Conservation (phyloP, 2,888 invertebrate genomes). For the Esperia sulphurella region DNA sequence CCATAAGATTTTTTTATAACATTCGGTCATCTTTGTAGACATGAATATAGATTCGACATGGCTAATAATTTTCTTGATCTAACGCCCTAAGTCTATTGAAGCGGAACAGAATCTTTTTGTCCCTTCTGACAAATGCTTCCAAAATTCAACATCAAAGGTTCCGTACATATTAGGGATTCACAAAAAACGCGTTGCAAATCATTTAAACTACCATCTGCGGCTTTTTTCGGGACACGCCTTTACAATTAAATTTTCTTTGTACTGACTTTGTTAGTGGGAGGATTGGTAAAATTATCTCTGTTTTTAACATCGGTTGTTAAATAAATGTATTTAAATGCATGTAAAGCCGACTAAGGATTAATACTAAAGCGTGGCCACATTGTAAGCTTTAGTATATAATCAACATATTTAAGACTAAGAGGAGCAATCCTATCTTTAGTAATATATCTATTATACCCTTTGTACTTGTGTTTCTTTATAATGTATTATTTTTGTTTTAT, state of each 20-base stretch:
- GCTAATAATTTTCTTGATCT: constrained; percentile 7
- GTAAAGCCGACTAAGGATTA: not conserved
- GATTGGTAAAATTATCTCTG: not conserved
- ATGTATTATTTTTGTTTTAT: too few relatives aligned
- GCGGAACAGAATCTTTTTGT: constrained; percentile 2
- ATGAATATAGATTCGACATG: constrained; percentile 5
- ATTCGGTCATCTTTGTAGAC: not conserved
- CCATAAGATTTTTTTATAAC: not conserved
- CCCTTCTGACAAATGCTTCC: constrained; percentile 1
- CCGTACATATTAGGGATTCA: constrained; percentile 1
- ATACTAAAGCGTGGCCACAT: not conserved
- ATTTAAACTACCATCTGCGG: not conserved
- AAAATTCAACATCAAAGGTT: constrained; percentile 12
- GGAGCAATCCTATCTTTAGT: too few relatives aligned
- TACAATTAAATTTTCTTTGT: not conserved
- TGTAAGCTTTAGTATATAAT: too few relatives aligned
- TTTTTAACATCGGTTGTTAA: not conserved
- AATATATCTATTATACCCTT: too few relatives aligned
- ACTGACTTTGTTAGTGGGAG: not conserved
- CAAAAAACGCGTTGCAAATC: not conserved
- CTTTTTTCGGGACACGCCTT: not conserved
- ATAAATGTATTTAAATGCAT: not conserved
- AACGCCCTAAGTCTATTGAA: constrained; percentile 4
- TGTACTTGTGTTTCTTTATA: too few relatives aligned
- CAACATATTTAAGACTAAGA: too few relatives aligned